phyloP scores from a whole-genome alignment of 2,888 invertebrate species.

The Vandiemenella viatica region DNA sequence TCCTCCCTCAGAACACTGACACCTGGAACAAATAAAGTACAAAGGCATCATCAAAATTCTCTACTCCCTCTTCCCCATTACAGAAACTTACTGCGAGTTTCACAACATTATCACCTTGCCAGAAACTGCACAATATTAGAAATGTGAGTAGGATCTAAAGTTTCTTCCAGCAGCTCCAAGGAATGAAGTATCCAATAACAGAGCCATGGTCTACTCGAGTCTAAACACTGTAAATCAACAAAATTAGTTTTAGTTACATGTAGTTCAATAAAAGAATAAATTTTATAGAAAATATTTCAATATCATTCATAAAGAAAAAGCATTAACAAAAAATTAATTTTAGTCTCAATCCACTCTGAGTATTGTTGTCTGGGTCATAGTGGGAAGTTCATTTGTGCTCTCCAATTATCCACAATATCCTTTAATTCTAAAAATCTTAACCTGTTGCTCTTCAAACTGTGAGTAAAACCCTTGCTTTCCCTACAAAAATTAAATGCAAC shows the following conservation, averaged over 20 bases:
- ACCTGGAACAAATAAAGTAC: no score
- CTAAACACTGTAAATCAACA: slow-evolving; percentile 46
- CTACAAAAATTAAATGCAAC: no score
- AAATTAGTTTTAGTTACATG: neutral
- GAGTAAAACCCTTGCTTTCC: no score
- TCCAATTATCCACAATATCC: no score
- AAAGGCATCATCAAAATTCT: no score
- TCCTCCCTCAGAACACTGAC: slow-evolving; percentile 69
- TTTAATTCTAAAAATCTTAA: no score
- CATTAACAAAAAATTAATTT: neutral
- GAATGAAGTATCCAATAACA: slow-evolving; percentile 95
- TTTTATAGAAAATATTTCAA: neutral
- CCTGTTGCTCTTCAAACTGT: no score
- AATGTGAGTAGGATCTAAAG: slow-evolving; percentile 38
- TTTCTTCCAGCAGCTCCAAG: slow-evolving; percentile 56
- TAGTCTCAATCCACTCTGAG: neutral
- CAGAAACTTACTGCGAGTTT: neutral
- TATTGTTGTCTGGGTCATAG: no score
- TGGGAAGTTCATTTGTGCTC: no score
- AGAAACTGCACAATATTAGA: slow-evolving; percentile 42
- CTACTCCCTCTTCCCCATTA: neutral
- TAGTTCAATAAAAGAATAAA: neutral
- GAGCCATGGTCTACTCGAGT: slow-evolving; percentile 92
- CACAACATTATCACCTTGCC: slow-evolving; percentile 30
- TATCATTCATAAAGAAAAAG: neutral